A percentile compares a stretch with the other conserved stretches of the same genome.
Evolutionary conservation across 2,888 invertebrate species (phyloP).

Genomic region (Anoncus sp.): DNA sequence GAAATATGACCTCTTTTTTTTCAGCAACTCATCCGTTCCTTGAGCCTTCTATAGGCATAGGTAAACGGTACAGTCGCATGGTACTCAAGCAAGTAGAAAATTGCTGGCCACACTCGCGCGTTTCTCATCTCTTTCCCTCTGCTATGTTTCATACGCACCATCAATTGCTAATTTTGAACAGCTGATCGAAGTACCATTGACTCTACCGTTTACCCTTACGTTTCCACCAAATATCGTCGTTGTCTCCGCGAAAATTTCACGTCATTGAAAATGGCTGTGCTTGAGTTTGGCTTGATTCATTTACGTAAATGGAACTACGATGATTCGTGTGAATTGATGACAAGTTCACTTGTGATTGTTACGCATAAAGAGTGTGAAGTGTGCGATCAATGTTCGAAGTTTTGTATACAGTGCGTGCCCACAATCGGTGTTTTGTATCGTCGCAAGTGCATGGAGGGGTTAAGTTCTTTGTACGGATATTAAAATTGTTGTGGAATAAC

Average conservation of each 20-base stretch:
- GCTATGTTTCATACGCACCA: not conserved
- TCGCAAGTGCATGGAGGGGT: not conserved
- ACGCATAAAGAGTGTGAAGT: slow-evolving; percentile 11
- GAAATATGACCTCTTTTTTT: slow-evolving; percentile 21
- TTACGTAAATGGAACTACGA: not conserved
- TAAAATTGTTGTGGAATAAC: slow-evolving; percentile 39
- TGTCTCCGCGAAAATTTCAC: not conserved
- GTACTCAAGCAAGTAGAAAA: not conserved
- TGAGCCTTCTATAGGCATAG: not conserved
- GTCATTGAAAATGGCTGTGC: slow-evolving; percentile 26
- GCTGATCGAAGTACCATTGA: not conserved
- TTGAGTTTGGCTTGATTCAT: slow-evolving; percentile 8
- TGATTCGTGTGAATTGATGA: slow-evolving; percentile 4
- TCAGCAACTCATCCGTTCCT: slow-evolving; percentile 2
- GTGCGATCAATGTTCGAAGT: not conserved
- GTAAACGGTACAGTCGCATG: not conserved
- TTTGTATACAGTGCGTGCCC: not conserved
- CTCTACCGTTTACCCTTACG: not conserved
- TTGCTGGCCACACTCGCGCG: not conserved
- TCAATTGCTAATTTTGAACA: not conserved
- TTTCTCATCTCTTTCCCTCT: not conserved
- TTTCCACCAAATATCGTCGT: slow-evolving; percentile 11
- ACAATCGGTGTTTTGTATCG: not conserved
- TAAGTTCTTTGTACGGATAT: slow-evolving; percentile 2
- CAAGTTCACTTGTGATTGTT: not conserved